phyloP scores from a whole-genome alignment of 2,888 invertebrate species.

The Lasioglossum marginatum region DNA sequence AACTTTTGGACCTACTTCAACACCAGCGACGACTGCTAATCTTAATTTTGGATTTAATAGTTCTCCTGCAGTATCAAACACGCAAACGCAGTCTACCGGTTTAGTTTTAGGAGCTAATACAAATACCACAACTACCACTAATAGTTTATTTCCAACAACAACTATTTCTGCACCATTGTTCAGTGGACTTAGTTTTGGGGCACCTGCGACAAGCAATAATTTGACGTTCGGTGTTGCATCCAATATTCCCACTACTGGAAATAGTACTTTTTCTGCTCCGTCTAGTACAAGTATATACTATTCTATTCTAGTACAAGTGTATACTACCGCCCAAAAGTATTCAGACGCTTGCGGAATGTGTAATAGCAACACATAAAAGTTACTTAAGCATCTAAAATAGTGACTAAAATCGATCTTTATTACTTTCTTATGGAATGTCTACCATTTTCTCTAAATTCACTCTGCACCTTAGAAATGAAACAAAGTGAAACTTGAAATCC shows the following conservation, averaged over 20 bases:
- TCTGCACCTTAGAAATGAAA: too few relatives aligned
- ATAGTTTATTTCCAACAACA: constrained; percentile 72
- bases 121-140: constrained; percentile 62
- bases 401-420: too few relatives aligned
- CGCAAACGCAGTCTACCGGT: constrained; percentile 73
- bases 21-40: constrained; percentile 67
- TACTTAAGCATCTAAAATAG: too few relatives aligned
- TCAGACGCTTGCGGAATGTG: too few relatives aligned
- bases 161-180: constrained; percentile 72
- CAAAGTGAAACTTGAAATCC: too few relatives aligned
- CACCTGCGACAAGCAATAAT: constrained; percentile 75
- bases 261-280: constrained; percentile 73
- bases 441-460: too few relatives aligned
- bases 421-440: too few relatives aligned
- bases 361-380: too few relatives aligned
- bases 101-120: constrained; percentile 74
- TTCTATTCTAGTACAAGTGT: too few relatives aligned
- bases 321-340: too few relatives aligned
- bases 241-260: constrained; percentile 72
- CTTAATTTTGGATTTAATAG: constrained; percentile 76
- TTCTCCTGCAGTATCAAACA: constrained; percentile 63
- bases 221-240: constrained; percentile 81
- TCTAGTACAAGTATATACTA: constrained; percentile 66
- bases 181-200: constrained; percentile 79
- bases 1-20: constrained; percentile 73